Conservation (phyloP, 2,113 vertebrate genomes). For the Oceanites oceanicus region DNA sequence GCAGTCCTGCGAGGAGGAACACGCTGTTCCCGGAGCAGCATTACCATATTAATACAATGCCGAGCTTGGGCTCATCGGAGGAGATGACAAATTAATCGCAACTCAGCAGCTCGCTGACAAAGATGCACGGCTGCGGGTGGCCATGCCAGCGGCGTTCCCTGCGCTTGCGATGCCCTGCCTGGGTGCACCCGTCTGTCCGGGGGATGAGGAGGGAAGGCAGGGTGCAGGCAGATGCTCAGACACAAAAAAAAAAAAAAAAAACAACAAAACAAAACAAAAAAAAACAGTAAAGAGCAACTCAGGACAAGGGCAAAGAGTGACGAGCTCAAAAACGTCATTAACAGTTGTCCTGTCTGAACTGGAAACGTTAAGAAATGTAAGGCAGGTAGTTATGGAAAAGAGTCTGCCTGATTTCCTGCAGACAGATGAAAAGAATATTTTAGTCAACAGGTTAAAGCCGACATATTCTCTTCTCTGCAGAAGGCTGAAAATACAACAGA, state of each 20-base stretch:
- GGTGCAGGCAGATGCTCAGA: neutral
- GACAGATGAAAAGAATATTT: neutral
- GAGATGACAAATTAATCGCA: neutral
- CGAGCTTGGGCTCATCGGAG: accelerated
- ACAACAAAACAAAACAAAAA: no score
- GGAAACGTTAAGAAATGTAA: neutral
- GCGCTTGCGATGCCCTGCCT: neutral
- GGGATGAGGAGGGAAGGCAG: neutral
- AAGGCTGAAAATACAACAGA: constrained; percentile 41
- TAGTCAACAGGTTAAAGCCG: constrained; percentile 21
- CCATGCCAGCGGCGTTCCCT: accelerated
- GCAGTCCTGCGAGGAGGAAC: neutral
- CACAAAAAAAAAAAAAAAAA: neutral
- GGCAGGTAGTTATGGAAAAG: neutral
- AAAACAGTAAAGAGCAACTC: neutral
- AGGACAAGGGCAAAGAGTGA: neutral
- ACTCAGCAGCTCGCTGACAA: neutral
- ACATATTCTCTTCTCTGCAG: neutral
- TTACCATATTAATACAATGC: neutral
- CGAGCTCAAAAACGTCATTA: neutral
- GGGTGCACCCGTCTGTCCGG: accelerated
- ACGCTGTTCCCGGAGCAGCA: neutral
- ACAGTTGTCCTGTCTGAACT: neutral
- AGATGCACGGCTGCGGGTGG: neutral
- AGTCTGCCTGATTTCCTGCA: constrained; percentile 5